A percentile compares a stretch with the other conserved stretches of the same genome.
phyloP scores from a whole-genome alignment of 2,113 vertebrate species.

The Bucco capensis region DNA sequence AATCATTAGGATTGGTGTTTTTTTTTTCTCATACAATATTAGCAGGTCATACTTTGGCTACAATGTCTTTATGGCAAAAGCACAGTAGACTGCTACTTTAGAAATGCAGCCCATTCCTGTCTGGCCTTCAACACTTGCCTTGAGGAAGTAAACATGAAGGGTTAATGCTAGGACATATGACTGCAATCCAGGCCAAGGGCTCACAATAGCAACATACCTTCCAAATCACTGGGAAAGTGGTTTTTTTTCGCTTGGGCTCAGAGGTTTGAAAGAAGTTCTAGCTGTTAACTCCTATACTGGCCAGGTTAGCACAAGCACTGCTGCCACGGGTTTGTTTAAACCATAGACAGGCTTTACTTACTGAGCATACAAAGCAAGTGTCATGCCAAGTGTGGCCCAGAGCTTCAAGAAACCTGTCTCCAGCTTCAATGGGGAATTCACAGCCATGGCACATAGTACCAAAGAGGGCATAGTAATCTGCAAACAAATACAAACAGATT shows the following conservation, averaged over 20 bases:
- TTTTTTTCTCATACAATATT: neutral
- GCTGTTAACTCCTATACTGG: neutral
- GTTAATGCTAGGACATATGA: neutral
- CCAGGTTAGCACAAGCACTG: neutral
- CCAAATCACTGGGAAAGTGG: conserved; percentile 2
- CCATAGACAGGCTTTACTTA: conserved; percentile 65
- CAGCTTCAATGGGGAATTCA: conserved; percentile 96
- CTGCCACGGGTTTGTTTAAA: neutral
- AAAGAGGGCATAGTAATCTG: conserved; percentile 93
- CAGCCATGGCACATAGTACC: conserved; percentile 93
- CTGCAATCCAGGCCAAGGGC: neutral
- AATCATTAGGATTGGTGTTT: neutral
- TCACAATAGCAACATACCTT: conserved; percentile 30
- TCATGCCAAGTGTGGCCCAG: conserved; percentile 95
- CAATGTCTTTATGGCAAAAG: neutral
- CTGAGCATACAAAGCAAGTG: conserved; percentile 95
- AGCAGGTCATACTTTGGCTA: neutral
- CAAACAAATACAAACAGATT: neutral
- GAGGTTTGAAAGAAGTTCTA: neutral
- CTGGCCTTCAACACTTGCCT: neutral
- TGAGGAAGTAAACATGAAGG: rapidly evolving
- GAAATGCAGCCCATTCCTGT: neutral
- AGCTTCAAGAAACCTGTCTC: conserved; percentile 94
- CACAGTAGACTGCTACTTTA: neutral
- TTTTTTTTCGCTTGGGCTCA: conserved; percentile 20